Evolutionary conservation across 2,113 vertebrate species (phyloP).

Genomic region (Megaceryle torquata): DNA sequence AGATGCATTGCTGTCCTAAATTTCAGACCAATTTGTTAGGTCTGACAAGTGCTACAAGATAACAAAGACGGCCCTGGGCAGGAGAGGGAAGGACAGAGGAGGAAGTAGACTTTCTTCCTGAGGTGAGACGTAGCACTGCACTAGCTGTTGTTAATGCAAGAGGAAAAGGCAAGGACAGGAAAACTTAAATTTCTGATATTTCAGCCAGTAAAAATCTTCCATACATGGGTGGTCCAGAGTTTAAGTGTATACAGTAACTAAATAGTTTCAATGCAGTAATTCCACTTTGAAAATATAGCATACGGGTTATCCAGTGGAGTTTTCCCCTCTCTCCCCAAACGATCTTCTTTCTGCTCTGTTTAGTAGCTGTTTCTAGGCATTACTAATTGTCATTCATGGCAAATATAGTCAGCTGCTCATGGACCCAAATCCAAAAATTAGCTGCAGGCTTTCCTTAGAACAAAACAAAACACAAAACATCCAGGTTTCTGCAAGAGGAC

Average conservation of each 20-base stretch:
- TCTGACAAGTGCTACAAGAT: background rate
- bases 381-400: background rate
- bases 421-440: background rate
- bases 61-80: background rate
- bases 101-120: background rate
- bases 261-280: background rate
- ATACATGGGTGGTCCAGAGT: background rate
- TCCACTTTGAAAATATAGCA: background rate
- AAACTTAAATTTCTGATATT: background rate
- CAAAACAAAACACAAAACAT: background rate
- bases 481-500: background rate
- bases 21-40: background rate
- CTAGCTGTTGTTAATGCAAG: background rate
- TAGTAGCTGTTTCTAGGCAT: slow-evolving; percentile 39
- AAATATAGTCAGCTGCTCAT: background rate
- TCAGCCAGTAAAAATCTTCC: background rate
- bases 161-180: background rate
- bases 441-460: background rate
- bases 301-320: background rate
- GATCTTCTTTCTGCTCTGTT: slow-evolving; percentile 43
- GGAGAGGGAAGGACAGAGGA: background rate
- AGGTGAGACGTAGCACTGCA: background rate
- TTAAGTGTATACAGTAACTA: background rate
- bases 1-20: background rate
- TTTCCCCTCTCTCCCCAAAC: background rate